A percentile compares a stretch with the other conserved stretches of the same genome.
These are phyloP conservation scores for Pheosia tremula DNA, from an alignment of 2,888 invertebrate species.

Conservation along the genomic window DNA sequence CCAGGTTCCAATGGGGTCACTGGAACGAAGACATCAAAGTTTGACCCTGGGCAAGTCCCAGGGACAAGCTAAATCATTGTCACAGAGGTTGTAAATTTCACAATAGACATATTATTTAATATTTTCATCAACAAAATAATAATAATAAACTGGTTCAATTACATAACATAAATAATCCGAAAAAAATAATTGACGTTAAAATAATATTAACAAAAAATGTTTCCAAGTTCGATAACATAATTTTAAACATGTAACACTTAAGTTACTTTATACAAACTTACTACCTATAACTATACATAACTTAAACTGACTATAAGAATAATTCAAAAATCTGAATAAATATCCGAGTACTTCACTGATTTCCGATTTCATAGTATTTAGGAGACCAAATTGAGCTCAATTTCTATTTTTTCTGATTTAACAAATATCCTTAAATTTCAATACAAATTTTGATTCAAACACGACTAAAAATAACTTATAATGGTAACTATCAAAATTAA, in stretches of 20 bases:
- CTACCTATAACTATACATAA: constrained; percentile 44
- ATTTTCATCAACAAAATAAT: constrained; percentile 6
- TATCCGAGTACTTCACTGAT: neutral
- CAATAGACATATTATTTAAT: too few species aligned
- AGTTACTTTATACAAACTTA: constrained; percentile 43
- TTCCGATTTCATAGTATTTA: too few species aligned
- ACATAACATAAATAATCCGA: neutral
- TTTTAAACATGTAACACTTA: constrained; percentile 46
- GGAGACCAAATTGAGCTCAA: too few species aligned
- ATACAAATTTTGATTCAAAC: neutral
- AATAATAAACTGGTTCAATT: neutral
- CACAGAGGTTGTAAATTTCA: neutral
- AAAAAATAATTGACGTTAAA: constrained; percentile 17
- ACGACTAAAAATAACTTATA: neutral
- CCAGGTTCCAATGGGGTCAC: neutral
- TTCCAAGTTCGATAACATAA: constrained; percentile 27
- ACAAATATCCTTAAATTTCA: too few species aligned
- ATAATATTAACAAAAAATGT: constrained; percentile 16
- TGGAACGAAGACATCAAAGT: neutral
- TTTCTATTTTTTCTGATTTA: too few species aligned
- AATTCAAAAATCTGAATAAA: neutral
- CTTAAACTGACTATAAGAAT: constrained; percentile 5
- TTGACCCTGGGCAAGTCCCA: neutral
- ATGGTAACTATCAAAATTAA: constrained; percentile 1
- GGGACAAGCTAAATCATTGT: neutral